These are phyloP conservation scores for Xiphophorus maculatus DNA, from an alignment of 2,113 vertebrate species.

Conservation along the genomic window DNA sequence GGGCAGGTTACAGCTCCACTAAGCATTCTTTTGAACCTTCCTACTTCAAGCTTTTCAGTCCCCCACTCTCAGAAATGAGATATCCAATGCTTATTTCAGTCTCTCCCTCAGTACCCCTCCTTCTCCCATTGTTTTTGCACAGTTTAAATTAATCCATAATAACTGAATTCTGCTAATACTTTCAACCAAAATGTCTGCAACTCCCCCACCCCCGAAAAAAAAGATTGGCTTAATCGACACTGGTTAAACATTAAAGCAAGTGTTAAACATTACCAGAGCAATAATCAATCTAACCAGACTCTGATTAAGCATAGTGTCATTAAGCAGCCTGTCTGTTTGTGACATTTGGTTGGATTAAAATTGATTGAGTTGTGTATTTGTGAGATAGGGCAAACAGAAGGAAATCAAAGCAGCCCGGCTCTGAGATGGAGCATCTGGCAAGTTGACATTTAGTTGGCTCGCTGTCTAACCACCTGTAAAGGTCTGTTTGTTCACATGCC, in stretches of 20 bases:
- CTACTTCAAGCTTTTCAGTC: not conserved
- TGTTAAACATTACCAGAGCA: slow-evolving; percentile 20
- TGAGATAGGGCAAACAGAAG: slow-evolving; percentile 57
- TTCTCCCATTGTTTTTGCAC: not conserved
- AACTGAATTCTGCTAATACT: not conserved
- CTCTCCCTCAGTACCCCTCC: not conserved
- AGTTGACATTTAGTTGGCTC: slow-evolving; percentile 71
- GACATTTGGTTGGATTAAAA: slow-evolving; percentile 60
- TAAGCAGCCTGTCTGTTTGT: slow-evolving; percentile 50
- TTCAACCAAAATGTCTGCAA: slow-evolving; percentile 2
- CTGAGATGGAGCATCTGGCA: slow-evolving; percentile 51
- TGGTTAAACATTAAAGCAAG: slow-evolving; percentile 18
- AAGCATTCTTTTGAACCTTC: not conserved
- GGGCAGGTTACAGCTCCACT: not conserved
- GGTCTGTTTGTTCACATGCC: slow-evolving; percentile 58
- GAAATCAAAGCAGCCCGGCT: slow-evolving; percentile 58
- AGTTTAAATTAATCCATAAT: not conserved
- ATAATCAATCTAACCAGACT: slow-evolving; percentile 33
- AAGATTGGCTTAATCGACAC: not conserved
- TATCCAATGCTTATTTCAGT: not conserved
- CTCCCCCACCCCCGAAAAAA: not conserved
- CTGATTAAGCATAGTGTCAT: slow-evolving; percentile 32
- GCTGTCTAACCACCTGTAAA: slow-evolving; percentile 47
- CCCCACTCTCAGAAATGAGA: too few species aligned
- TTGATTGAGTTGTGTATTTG: slow-evolving; percentile 51